Conservation (phyloP, 1,140 invertebrate species). For the Brachionus manjavacas region DNA sequence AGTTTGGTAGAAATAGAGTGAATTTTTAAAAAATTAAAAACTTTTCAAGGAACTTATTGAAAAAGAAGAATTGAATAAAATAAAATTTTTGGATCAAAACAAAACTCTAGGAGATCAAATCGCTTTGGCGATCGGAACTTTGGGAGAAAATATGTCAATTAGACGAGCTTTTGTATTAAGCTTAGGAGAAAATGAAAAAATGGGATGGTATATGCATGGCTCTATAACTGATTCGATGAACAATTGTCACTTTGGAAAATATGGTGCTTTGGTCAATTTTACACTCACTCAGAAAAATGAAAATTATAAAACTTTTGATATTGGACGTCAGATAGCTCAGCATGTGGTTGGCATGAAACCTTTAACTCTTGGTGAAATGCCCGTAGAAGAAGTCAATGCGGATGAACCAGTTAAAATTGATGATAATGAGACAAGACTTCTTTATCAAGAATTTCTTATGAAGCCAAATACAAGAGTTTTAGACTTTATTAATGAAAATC, state of each 20-base stretch:
- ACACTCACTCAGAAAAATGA: conserved; percentile 1
- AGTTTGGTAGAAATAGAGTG: neutral
- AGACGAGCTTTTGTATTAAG: conserved; percentile 64
- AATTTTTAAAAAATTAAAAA: neutral
- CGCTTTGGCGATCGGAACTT: conserved; percentile 72
- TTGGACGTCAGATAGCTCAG: conserved; percentile 74
- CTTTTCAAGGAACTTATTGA: conserved; percentile 64
- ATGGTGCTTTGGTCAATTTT: conserved; percentile 67
- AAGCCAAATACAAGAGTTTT: conserved; percentile 69
- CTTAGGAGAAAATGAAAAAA: neutral
- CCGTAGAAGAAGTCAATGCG: conserved; percentile 58
- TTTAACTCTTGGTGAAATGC: conserved; percentile 66
- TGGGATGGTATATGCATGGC: conserved; percentile 47
- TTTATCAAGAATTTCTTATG: conserved; percentile 80
- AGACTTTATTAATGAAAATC: conserved; percentile 67
- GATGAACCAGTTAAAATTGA: conserved; percentile 61
- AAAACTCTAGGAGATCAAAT: conserved; percentile 72
- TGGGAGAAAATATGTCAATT: conserved; percentile 83
- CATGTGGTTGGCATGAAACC: conserved; percentile 89
- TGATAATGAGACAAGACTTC: conserved; percentile 61
- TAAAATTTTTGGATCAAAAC: conserved; percentile 53
- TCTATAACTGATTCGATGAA: conserved; percentile 13
- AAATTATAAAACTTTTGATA: conserved; percentile 46
- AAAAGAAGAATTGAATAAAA: conserved; percentile 64
- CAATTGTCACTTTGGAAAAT: conserved; percentile 65